Evolutionary conservation across 2,113 vertebrate species (phyloP), one percentile per base, ranked within the genome.

Genomic region (Arvicanthis niloticus): DNA sequence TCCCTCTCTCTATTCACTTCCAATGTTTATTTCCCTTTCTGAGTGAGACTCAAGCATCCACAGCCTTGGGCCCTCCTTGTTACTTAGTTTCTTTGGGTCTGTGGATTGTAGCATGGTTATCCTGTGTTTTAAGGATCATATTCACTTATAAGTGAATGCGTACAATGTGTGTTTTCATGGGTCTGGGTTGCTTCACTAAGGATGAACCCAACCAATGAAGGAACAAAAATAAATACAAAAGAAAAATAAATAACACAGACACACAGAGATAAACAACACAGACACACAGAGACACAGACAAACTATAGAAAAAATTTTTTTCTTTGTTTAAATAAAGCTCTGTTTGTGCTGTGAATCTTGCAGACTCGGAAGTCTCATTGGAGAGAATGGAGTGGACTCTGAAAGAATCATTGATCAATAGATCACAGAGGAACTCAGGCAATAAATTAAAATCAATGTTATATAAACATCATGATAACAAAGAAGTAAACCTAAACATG

Each of bases 401-500:
- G 60, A 62, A 65, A 26, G 60, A 29, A 29, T 16, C 13, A 65
- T 85, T 60, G 72, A 85, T 29, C 16, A 85, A 19, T 17, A 9
- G 65, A 65, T 19, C 40, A 21, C 26, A 45, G 60, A 87, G 58
- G 16, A 93, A 40, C 3, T 68, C 34, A 84, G 58, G 17, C 89
- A 80, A 82, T n/a, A 91, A 93, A 93, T 53, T 78, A 89, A 88
- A 91, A 88, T 90, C 31, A 3, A 3, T 42, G 2, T 77, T 84
- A 60, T 19, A 26, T 21, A 88, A 26, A 9, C 7, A 40, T 29
- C 0, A 1, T 40, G 40, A 56, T 72, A 81, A 72, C 17, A 42
- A 88, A 81, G 10, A 75, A 31, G 84, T n/a, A 76, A 65, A 65
- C 9, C 17, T 26, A 42, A 76, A 15, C 37, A 11, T 89, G 45